Evolutionary conservation across 2,113 vertebrate species (phyloP).

Genomic region (Laticauda laticaudata): DNA sequence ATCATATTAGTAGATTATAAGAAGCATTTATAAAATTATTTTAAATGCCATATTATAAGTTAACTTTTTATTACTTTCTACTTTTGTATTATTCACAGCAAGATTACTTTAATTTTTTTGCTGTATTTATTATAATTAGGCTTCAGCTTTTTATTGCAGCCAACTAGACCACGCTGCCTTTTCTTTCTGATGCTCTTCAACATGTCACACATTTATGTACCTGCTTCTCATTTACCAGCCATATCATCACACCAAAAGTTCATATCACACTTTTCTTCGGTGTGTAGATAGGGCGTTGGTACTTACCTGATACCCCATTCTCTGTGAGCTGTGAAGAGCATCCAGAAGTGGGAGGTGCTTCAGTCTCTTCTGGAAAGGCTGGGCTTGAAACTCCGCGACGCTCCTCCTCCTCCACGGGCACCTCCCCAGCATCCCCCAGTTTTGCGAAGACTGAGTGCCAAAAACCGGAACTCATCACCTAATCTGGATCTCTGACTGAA

Average conservation of each 20-base stretch:
- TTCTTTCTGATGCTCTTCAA: neutral
- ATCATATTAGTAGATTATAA: neutral
- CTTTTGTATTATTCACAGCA: constrained; percentile 16
- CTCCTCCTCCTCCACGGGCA: too few species aligned
- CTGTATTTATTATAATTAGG: constrained; percentile 18
- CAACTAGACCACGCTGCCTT: neutral
- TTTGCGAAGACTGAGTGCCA: too few species aligned
- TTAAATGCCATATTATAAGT: constrained; percentile 32
- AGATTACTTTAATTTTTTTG: constrained; percentile 20
- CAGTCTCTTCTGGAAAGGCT: too few species aligned
- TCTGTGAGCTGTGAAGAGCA: too few species aligned
- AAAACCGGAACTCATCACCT: too few species aligned
- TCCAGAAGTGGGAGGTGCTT: too few species aligned
- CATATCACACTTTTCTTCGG: neutral
- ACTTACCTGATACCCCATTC: too few species aligned
- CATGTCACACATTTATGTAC: neutral
- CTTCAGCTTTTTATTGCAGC: neutral
- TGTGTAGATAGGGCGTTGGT: neutral
- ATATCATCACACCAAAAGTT: neutral
- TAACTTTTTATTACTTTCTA: constrained; percentile 37
- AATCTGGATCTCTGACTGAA: too few species aligned
- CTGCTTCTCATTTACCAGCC: neutral
- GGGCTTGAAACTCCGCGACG: too few species aligned
- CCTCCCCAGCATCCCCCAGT: too few species aligned
- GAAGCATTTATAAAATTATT: constrained; percentile 33